These are phyloP conservation scores for Drosophila melanosoma DNA, from an alignment of 2,888 invertebrate genomes.

Conservation along the genomic window DNA sequence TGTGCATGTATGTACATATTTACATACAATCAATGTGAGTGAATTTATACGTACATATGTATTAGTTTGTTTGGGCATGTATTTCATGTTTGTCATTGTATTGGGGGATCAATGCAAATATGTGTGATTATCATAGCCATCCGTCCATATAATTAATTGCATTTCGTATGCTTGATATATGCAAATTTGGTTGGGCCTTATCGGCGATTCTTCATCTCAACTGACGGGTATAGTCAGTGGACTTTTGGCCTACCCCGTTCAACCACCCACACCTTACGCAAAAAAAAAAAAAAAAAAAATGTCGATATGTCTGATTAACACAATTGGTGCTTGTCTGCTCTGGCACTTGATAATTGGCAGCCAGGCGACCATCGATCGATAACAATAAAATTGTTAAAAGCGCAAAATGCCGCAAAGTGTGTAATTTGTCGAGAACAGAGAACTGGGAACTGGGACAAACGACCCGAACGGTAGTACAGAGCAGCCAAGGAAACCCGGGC, in stretches of 20 bases:
- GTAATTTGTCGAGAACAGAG: conserved; percentile 64
- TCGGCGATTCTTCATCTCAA: conserved; percentile 6
- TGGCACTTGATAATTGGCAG: conserved; percentile 74
- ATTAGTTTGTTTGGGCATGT: conserved; percentile 3
- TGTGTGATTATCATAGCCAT: conserved; percentile 24
- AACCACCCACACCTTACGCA: too few relatives aligned
- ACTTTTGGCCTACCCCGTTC: conserved; percentile 3
- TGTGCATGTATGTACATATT: conserved; percentile 16
- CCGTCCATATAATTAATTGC: conserved; percentile 55
- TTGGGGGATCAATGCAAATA: conserved; percentile 15
- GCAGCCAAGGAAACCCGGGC: conserved; percentile 16
- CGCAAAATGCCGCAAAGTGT: conserved; percentile 81
- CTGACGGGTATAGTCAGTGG: background rate
- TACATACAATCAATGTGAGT: background rate
- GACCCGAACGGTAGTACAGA: background rate
- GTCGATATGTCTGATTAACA: conserved; percentile 30
- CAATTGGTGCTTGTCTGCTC: conserved; percentile 55
- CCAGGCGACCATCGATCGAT: conserved; percentile 75
- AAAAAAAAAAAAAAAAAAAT: background rate
- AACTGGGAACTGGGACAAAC: conserved; percentile 5
- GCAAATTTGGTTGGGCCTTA: conserved; percentile 28
- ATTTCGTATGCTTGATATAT: conserved; percentile 35
- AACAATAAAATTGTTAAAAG: conserved; percentile 79
- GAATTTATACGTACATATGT: conserved; percentile 8
- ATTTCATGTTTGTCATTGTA: conserved; percentile 21